Evolutionary conservation across 2,797 vertebrate genomes (phyloP), one percentile per base, ranked within the genome.

Genomic region (Rhinichthys osculus): DNA sequence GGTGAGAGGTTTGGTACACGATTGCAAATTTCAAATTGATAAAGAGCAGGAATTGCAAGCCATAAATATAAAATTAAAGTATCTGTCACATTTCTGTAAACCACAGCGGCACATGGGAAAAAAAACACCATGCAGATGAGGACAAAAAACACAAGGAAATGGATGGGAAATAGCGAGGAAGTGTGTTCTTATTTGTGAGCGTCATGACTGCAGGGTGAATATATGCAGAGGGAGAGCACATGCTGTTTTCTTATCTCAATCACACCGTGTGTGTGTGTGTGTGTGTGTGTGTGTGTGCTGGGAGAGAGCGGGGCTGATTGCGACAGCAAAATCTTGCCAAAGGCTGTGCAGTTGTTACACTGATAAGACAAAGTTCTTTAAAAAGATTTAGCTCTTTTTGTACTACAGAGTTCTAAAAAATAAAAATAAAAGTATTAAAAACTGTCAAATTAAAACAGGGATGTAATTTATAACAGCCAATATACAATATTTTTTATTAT

Each of bases 201-300:
- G 72, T 89, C 87, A 92, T 74, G 57, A 82, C 70, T 82, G 71
- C 72, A 77, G 79, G 80, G 40, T 66, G 47, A 67, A 82, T 81
- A 72, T 72, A 66, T 84, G 86, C 66, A 76, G 57, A 67, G 59
- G 59, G 44, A 57, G 74, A 91, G 88, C n/a, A 87, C 30, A 69
- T 84, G n/a, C 30, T 76, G 64, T 87, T 83, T 86, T 35, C 78
- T 87, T 89, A 92, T 90, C 91, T 82, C 90, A 91, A 90, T 92
- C 90, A 86, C 88, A 78, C 80, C 16, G 73, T 16, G 27, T 72
- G 64, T 71, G 83, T 71, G 54, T 79, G 83, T 72, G 40, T 71
- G 57, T 78, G 33, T 64, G 7, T 52, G 72, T 71, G 66, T 40
- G 76, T 50, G 33, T 81, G 72, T 59, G 54, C 27, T 73, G n/a